Base-by-base conservation (phyloP, 92 coral and sea anemone genomes). In the Parazoanthus darwini region DNA sequence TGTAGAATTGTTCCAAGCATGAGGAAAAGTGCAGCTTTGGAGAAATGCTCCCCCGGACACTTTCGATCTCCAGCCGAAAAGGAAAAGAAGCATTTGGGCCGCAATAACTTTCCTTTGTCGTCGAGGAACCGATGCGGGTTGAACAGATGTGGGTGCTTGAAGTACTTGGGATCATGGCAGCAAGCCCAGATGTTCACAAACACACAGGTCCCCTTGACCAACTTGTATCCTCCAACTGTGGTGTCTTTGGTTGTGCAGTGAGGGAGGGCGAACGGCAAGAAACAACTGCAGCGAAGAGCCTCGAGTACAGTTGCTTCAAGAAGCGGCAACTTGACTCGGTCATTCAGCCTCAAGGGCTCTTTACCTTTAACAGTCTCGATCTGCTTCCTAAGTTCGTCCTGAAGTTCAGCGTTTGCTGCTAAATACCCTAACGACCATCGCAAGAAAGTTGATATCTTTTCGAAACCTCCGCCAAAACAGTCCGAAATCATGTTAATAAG, bases 121-220 rank as follows among this genome's bases (percentile, higher is more conserved):
- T 97, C 96, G 80, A 97, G 80, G 87, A 91, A 94, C 59, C 99
- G 97, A 59, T 87, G 90, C 20, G 99, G 99, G 77, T 96, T 94
- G 88, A 96, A 96, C 86, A 83, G 90, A 80, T 92, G 74, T 68
- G 99, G 93, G 2, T 95, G 89, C 78, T 92, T 88, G 86, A 95
- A 95, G 89, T 95, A 94, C 51, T 92, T 87, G 26, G 98, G 90
- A 78, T 96, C 99, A 78, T 94, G 99, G 37, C 94, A 93, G 85
- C 98, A 94, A 46, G 94, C 96, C 99, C 99, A 96, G 43, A 96
- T 92, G 90, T 96, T 96, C 16, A 91, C 92, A 89, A 96, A 95
- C 81, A 96, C 96, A 80, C 96, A 91, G 58, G 97, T 90, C 26
- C 91, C 97, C 87, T 94, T 93, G 59, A 96, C 94, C 42, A 97